A percentile compares a stretch with the other conserved stretches of the same genome.
phyloP scores from a whole-genome alignment of 1,140 invertebrate genomes.

The Nautilus pompilius region DNA sequence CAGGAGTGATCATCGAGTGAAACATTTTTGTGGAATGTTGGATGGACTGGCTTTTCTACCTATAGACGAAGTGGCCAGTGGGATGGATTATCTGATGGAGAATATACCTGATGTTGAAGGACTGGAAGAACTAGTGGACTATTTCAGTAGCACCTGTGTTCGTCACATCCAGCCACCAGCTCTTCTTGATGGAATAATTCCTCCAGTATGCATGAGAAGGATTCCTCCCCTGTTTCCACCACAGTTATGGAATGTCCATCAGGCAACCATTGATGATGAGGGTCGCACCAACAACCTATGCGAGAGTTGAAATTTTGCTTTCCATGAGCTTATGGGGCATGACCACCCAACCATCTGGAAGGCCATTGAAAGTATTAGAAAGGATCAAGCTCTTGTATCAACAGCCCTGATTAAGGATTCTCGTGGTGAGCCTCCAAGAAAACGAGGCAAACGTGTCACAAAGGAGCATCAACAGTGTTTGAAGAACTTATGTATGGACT shows the following conservation, averaged over 20 bases:
- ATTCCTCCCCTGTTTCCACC: conserved; percentile 7
- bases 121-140: conserved; percentile 7
- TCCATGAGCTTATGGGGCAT: conserved; percentile 9
- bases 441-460: background rate
- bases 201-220: background rate
- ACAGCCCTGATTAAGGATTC: background rate
- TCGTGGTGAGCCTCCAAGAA: background rate
- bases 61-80: conserved; percentile 9
- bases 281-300: conserved; percentile 11
- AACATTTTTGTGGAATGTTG: conserved; percentile 14
- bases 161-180: background rate
- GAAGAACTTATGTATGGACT: too few relatives aligned
- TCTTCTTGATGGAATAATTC: background rate
- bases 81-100: conserved; percentile 1
- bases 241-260: conserved; percentile 10
- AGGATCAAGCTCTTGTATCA: conserved; percentile 1
- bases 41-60: conserved; percentile 15
- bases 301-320: conserved; percentile 11
- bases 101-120: conserved; percentile 4
- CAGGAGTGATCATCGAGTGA: background rate
- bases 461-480: too few relatives aligned
- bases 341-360: conserved; percentile 8
- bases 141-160: conserved; percentile 9
- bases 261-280: conserved; percentile 4
- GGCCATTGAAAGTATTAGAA: background rate